Evolutionary conservation across 2,113 vertebrate species (phyloP).

Genomic region (Varanus komodoensis): DNA sequence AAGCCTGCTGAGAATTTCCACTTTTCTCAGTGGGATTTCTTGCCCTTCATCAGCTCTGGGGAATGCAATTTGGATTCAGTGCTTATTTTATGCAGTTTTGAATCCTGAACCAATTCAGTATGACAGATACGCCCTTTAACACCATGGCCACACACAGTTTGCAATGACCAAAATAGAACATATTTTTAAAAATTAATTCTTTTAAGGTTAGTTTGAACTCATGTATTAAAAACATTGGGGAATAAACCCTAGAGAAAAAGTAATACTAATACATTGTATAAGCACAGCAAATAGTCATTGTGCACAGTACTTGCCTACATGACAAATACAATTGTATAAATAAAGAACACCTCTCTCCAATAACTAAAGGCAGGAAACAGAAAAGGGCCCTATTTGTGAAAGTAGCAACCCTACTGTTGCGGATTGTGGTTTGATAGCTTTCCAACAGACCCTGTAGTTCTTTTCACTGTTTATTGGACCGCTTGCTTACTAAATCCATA

Average conservation of each 20-base stretch:
- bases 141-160: neutral
- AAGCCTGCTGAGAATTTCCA: neutral
- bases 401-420: neutral
- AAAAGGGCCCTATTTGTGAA: neutral
- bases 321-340: neutral
- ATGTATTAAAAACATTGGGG: neutral
- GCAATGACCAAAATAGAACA: neutral
- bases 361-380: neutral
- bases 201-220: slow-evolving; percentile 6
- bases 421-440: too few species aligned
- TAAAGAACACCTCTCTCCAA: neutral
- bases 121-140: neutral
- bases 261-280: slow-evolving; percentile 1
- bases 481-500: too few species aligned
- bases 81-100: neutral
- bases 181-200: neutral
- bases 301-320: neutral
- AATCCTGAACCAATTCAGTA: neutral
- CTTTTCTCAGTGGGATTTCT: neutral
- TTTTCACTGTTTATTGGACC: too few species aligned
- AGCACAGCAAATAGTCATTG: too few species aligned
- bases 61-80: neutral
- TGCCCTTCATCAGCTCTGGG: too few species aligned
- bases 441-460: too few species aligned
- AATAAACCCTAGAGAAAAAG: neutral